These are phyloP conservation scores for Theristicus caerulescens DNA, from an alignment of 2,113 vertebrate genomes.

Conservation along the genomic window DNA sequence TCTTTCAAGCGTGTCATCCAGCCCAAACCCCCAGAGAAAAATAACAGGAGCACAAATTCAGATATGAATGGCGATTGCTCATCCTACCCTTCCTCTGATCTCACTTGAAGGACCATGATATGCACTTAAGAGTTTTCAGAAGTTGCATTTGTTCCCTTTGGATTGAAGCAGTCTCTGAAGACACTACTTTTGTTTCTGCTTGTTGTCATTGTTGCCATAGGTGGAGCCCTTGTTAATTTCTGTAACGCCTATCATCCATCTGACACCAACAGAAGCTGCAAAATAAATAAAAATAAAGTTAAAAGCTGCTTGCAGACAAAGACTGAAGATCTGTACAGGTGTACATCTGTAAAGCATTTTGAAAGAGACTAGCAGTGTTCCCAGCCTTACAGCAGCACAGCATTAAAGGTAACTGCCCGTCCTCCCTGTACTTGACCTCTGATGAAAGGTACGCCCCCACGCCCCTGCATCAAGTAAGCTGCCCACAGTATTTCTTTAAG, in stretches of 20 bases:
- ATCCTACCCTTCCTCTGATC: constrained; percentile 1
- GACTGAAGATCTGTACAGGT: background rate
- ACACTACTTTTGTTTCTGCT: constrained; percentile 75
- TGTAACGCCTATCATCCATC: constrained; percentile 96
- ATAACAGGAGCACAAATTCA: constrained; percentile 13
- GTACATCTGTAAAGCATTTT: background rate
- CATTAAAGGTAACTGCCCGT: background rate
- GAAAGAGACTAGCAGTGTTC: background rate
- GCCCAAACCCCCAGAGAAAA: background rate
- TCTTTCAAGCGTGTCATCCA: background rate
- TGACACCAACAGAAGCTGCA: constrained; percentile 87
- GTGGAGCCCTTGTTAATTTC: constrained; percentile 90
- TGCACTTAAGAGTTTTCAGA: constrained; percentile 19
- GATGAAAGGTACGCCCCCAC: background rate
- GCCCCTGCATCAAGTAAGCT: background rate
- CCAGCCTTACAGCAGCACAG: background rate
- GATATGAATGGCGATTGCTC: background rate
- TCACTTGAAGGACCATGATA: constrained; percentile 11
- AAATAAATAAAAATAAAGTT: background rate
- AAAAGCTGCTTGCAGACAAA: background rate
- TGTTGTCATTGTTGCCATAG: constrained; percentile 85
- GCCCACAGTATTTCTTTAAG: background rate
- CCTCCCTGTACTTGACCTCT: background rate
- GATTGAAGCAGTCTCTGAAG: constrained; percentile 29
- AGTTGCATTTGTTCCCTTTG: constrained; percentile 58